Evolutionary conservation across 2,888 invertebrate species (phyloP), one percentile per base, ranked within the genome.

Genomic region (Brachylomia viminalis): DNA sequence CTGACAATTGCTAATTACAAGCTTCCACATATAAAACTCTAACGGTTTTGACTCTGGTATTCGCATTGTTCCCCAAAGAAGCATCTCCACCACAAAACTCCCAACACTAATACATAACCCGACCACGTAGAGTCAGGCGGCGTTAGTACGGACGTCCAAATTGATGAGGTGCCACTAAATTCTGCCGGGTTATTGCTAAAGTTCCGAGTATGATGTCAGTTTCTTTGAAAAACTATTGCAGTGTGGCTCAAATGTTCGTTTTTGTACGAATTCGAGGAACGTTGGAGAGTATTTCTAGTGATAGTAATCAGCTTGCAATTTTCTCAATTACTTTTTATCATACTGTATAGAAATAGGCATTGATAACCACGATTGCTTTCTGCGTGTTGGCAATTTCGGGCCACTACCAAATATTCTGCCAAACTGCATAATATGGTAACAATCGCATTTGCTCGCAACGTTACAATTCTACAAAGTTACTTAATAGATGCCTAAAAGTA

Each of bases 131-230:
- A 85, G 80, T 80, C 86, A 84, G 76, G 73, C 75, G 59, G 73
- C 70, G 79, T 78, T 75, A 86, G 79, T 71, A 68, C 77, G 64
- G 73, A 66, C 76, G 38, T 59, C 77, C 64, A 75, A 88, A 87
- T 88, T 72, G 77, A 88, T 87, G 88, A 79, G 83, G 83, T 85
- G 81, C 88, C 68, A 86, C 88, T 87, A 88, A 87, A 87, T 87
- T 88, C 54, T 38, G 77, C 67, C 79, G 72, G 87, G 85, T 87
- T 87, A 87, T 87, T 86, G 79, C 85, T 68, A 62, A 87, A 87
- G 84, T 87, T 87, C 56, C 47, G 58, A 75, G 33, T 80, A 74
- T 78, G 79, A 86, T 79, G 79, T 80, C 72, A 77, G 86, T 72
- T 80, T 86, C 85, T 79, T 87, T 76, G 79, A 86, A 80, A 87